Evolutionary conservation across 2,113 vertebrate species (phyloP).

Genomic region (Climacteris rufus): DNA sequence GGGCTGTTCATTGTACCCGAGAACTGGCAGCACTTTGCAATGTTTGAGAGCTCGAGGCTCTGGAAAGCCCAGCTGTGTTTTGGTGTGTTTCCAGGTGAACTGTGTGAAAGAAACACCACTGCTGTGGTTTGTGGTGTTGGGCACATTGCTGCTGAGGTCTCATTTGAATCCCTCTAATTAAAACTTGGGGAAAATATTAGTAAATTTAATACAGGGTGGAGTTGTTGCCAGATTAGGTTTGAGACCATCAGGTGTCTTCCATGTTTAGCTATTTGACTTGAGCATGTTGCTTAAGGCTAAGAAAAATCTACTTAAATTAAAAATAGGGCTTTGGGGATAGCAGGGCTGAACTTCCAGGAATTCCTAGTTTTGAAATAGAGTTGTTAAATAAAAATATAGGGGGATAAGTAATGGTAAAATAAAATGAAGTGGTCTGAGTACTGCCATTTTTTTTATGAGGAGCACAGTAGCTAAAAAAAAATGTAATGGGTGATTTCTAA

Average conservation of each 20-base stretch:
- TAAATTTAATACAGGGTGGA: neutral
- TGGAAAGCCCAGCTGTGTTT: neutral
- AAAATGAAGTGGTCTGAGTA: neutral
- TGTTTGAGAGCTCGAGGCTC: neutral
- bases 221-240: neutral
- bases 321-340: neutral
- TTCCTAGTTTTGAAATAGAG: neutral
- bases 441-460: neutral
- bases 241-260: neutral
- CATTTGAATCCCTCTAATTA: neutral
- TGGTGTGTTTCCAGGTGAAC: neutral
- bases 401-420: neutral
- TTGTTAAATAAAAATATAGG: neutral
- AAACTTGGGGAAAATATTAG: neutral
- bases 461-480: neutral
- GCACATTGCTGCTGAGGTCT: neutral
- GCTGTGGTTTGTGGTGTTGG: neutral
- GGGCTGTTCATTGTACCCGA: fast-evolving
- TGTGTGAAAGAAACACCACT: neutral
- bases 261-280: neutral
- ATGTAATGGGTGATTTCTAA: neutral
- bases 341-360: neutral
- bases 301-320: neutral
- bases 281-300: neutral
- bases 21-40: fast-evolving